Conservation (phyloP, 2,888 invertebrate genomes). For the Zhuqinia jingwanae region DNA sequence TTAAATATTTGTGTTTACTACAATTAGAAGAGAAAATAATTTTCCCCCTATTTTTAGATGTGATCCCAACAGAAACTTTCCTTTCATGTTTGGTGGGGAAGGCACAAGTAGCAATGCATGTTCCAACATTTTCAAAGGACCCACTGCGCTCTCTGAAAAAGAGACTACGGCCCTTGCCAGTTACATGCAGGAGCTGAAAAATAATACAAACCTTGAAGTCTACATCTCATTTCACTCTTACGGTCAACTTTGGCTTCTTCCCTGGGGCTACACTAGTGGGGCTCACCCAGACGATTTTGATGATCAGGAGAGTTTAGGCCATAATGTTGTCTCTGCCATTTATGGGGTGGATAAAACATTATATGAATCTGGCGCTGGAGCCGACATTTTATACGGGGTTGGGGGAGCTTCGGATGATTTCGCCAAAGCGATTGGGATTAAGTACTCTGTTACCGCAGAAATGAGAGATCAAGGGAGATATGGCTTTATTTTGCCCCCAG, state of each 20-base stretch:
- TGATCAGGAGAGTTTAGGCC: no score
- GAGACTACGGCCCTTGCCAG: constrained; percentile 79
- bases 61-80: constrained; percentile 88
- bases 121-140: constrained; percentile 86
- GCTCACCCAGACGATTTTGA: constrained; percentile 72
- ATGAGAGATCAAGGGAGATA: constrained; percentile 81
- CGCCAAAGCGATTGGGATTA: constrained; percentile 81
- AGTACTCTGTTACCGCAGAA: constrained; percentile 82
- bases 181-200: constrained; percentile 44
- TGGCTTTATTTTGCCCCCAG: constrained; percentile 81
- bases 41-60: no score
- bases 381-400: constrained; percentile 80
- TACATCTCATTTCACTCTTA: constrained; percentile 80
- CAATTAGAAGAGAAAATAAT: no score
- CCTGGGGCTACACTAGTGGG: constrained; percentile 79
- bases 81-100: constrained; percentile 86
- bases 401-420: constrained; percentile 82
- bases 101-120: constrained; percentile 88
- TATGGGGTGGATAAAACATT: constrained; percentile 79
- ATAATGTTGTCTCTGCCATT: no score
- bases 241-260: constrained; percentile 80
- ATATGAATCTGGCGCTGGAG: constrained; percentile 78
- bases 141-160: constrained; percentile 81
- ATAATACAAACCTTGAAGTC: constrained; percentile 52
- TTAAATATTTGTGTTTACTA: not conserved